Base-by-base conservation (phyloP, 2,113 vertebrate species). In the Clarias gariepinus region DNA sequence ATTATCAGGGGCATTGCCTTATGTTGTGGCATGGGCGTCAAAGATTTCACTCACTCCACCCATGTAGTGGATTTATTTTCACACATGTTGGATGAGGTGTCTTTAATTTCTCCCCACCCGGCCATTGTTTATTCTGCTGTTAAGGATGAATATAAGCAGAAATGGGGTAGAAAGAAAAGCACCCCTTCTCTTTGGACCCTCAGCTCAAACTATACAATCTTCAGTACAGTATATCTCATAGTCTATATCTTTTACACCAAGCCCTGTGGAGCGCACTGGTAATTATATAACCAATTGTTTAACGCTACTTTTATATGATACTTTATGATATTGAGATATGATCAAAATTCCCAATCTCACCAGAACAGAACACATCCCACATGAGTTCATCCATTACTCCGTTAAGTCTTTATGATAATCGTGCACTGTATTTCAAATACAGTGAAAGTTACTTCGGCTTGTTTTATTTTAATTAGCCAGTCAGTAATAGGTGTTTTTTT, bases 71-170 rank as follows among this genome's bases (percentile, higher is more conserved):
- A 93, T 95, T 94, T 95, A 94, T 95, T 95, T 95, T 95, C 94
- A 95, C 94, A 95, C 94, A 93, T 94, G 93, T 91, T 91, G 93
- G 93, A 94, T 93, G 93, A 94, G 93, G 94, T 95, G 94, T 94
- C 94, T 93, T 92, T 91, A 93, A 92, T 93, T 92, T 93, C 92
- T 94, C 93, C 92, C 93, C 89, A n/a, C 93, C 93, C 92, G 92
- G 92, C 92, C 92, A 92, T 93, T 94, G 94, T 95, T 95, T 94
- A 92, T 91, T 94, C 93, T 95, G 92, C 93, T 93, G 93, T 89
- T 93, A 85, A 90, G 91, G 91, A 92, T 94, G 94, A 95, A 95
- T 93, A 86, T 93, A 93, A 93, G 90, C 91, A 92, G 92, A 94
- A 90, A 86, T 90, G 81, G 78, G 83, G 89, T 91, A 91, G 89